Conservation (phyloP, 2,888 invertebrate genomes). For the Halictus quadricinctus region DNA sequence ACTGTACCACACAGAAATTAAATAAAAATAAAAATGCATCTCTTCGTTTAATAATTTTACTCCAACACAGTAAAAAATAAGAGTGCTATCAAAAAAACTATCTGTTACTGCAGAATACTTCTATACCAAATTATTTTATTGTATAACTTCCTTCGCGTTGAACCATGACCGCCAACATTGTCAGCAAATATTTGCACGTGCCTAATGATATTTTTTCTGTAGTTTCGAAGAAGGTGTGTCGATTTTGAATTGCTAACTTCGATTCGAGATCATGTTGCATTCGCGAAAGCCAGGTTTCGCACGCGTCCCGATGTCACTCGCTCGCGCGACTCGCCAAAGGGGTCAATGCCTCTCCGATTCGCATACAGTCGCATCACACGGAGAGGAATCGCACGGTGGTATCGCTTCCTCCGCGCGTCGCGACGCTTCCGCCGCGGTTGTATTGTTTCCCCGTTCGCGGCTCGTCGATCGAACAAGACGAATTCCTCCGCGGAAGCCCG, state of each 20-base stretch:
- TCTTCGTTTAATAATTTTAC: too few species aligned
- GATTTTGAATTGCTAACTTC: background rate
- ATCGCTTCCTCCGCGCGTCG: constrained; percentile 31
- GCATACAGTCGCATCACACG: constrained; percentile 58
- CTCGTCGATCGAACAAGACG: constrained; percentile 19
- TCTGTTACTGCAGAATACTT: too few species aligned
- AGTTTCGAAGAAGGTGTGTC: background rate
- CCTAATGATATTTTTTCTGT: too few species aligned
- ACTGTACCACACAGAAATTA: too few species aligned
- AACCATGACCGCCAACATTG: too few species aligned
- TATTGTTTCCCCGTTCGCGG: background rate
- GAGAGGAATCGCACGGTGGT: constrained; percentile 12
- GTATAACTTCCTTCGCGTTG: too few species aligned
- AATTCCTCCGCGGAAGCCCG: constrained; percentile 15
- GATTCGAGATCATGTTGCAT: background rate
- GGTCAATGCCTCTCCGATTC: constrained; percentile 75
- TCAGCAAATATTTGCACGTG: too few species aligned
- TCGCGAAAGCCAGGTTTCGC: constrained; percentile 16
- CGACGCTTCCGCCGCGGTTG: constrained; percentile 21
- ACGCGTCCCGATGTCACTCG: constrained; percentile 37
- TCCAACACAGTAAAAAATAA: too few species aligned
- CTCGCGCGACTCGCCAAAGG: constrained; percentile 67
- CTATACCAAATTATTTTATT: too few species aligned
- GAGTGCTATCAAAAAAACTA: too few species aligned
- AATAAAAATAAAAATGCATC: too few species aligned